Percentiles rank a stretch among this genome's conserved stretches.
These are phyloP conservation scores for Unio pictorum DNA, from an alignment of 2,888 invertebrate genomes.

Conservation along the genomic window DNA sequence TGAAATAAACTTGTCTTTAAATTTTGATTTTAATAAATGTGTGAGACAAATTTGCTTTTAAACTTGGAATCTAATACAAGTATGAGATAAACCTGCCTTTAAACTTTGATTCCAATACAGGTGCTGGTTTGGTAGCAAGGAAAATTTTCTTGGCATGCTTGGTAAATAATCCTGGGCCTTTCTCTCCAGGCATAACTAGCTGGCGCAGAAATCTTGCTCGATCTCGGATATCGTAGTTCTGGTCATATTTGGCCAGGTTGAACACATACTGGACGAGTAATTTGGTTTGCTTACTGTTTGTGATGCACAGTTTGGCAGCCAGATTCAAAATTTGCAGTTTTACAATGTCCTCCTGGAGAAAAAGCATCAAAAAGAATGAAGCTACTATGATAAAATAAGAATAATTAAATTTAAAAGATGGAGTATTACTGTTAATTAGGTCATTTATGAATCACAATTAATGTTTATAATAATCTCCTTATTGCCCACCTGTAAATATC, in stretches of 20 bases:
- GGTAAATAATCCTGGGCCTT: constrained; percentile 74
- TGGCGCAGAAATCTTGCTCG: constrained; percentile 90
- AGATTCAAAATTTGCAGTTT: constrained; percentile 96
- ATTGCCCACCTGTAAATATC: too few species aligned
- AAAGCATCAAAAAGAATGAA: constrained; percentile 10
- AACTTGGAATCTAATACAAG: not conserved
- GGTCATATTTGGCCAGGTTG: constrained; percentile 94
- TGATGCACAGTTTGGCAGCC: constrained; percentile 92
- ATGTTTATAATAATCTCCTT: too few species aligned
- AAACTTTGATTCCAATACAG: constrained; percentile 83
- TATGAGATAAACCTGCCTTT: constrained; percentile 61
- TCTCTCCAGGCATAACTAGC: constrained; percentile 80
- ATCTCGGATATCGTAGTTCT: constrained; percentile 97
- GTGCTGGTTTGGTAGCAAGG: constrained; percentile 93
- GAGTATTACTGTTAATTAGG: too few species aligned
- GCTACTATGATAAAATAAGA: too few species aligned
- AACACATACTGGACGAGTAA: constrained; percentile 94
- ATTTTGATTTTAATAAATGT: constrained; percentile 76
- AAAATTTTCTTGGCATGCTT: constrained; percentile 87
- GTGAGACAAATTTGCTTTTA: not conserved
- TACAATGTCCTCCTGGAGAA: constrained; percentile 88
- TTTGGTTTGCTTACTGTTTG: constrained; percentile 88
- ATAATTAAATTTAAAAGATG: too few species aligned
- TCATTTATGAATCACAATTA: too few species aligned
- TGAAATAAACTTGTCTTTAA: not conserved